These are phyloP conservation scores for Phylloscopus whistleri DNA, from an alignment of 2,113 vertebrate genomes.

Conservation along the genomic window DNA sequence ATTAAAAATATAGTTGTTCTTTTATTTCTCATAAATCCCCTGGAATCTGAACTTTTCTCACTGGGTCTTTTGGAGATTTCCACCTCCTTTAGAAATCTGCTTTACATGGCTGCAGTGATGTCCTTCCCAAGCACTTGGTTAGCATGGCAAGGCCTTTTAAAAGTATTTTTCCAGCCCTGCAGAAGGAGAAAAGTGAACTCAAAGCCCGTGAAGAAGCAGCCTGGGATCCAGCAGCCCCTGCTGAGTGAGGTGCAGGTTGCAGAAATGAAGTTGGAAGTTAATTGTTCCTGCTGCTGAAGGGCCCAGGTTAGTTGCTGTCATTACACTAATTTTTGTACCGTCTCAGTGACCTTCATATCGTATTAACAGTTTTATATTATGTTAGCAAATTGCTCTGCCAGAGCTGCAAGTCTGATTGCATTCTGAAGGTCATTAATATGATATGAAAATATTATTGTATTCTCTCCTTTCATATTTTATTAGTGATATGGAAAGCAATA, in stretches of 20 bases:
- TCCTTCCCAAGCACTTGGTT: not conserved
- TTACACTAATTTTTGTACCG: constrained; percentile 39
- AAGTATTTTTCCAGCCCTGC: not conserved
- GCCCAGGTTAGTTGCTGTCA: not conserved
- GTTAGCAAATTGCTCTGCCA: constrained; percentile 64
- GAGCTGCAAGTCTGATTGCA: constrained; percentile 55
- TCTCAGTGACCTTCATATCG: constrained; percentile 52
- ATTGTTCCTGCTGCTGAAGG: constrained; percentile 35
- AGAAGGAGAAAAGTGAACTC: not conserved
- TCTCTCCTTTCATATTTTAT: constrained; percentile 68
- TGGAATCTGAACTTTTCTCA: not conserved
- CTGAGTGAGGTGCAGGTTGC: not conserved
- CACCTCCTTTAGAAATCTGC: not conserved
- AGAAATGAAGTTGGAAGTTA: constrained; percentile 11
- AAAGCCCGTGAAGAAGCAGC: not conserved
- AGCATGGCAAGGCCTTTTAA: not conserved
- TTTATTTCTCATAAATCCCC: not conserved
- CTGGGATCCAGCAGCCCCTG: not conserved
- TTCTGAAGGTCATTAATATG: constrained; percentile 67
- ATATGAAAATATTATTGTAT: constrained; percentile 67
- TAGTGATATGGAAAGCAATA: constrained; percentile 68
- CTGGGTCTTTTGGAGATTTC: not conserved
- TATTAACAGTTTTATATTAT: constrained; percentile 57
- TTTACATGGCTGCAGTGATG: accelerated
- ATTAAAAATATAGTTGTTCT: not conserved